These are phyloP conservation scores for Cotesia typhae DNA, from an alignment of 1,140 invertebrate species.

Conservation along the genomic window DNA sequence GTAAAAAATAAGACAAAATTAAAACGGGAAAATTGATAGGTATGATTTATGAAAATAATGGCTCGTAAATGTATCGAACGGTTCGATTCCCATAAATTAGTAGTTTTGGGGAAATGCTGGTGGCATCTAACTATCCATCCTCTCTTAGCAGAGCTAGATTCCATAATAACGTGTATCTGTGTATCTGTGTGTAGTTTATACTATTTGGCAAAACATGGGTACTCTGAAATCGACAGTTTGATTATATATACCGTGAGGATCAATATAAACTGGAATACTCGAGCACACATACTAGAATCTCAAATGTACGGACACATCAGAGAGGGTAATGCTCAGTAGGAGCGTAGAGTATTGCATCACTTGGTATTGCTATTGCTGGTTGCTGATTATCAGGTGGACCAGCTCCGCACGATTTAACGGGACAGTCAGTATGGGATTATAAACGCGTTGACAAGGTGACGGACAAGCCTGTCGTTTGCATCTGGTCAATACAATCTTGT, in stretches of 20 bases:
- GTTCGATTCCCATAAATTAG: no score
- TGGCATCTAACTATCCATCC: no score
- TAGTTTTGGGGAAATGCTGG: no score
- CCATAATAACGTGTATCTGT: no score
- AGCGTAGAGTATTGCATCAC: constrained; percentile 16
- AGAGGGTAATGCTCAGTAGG: no score
- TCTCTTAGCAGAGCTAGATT: no score
- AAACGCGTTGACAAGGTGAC: constrained; percentile 58
- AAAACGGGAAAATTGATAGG: no score
- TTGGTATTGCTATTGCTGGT: not conserved
- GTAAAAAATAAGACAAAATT: no score
- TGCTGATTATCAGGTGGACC: constrained; percentile 40
- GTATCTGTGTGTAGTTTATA: no score
- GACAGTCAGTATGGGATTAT: constrained; percentile 45
- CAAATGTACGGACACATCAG: not conserved
- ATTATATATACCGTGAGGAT: constrained; percentile 22
- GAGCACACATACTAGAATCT: not conserved
- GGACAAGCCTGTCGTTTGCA: constrained; percentile 43
- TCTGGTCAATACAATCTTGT: constrained; percentile 13
- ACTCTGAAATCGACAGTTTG: constrained; percentile 32
- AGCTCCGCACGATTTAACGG: constrained; percentile 52
- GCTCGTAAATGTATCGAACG: no score
- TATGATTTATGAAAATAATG: no score
- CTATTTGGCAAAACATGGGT: no score
- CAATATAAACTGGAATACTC: constrained; percentile 20